A percentile compares a stretch with the other conserved stretches of the same genome.
phyloP scores from a whole-genome alignment of 2,888 invertebrate species.

The Fragum fragum region DNA sequence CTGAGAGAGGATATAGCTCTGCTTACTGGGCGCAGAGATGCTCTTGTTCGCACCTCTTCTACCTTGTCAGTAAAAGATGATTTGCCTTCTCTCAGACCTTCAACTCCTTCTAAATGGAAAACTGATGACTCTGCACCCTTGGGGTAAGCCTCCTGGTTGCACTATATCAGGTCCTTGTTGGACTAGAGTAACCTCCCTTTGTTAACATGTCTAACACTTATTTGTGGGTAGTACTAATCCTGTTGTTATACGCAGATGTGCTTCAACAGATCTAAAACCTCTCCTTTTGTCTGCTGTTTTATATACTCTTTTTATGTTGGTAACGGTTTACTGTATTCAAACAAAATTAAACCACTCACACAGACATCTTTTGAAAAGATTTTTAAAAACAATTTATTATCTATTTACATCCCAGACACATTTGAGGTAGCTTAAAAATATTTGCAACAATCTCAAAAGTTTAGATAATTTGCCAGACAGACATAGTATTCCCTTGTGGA shows the following conservation, averaged over 20 bases:
- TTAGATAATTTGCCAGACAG: too few species aligned
- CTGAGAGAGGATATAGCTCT: constrained; percentile 85
- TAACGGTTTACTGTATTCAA: constrained; percentile 15
- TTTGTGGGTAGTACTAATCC: constrained; percentile 6
- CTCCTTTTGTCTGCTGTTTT: constrained; percentile 51
- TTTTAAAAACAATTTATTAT: too few species aligned
- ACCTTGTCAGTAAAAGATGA: constrained; percentile 67
- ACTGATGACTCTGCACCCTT: constrained; percentile 48
- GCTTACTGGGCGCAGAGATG: constrained; percentile 80
- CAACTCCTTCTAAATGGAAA: constrained; percentile 54
- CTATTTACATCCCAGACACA: too few species aligned
- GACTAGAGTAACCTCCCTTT: constrained; percentile 47
- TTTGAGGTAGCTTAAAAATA: too few species aligned
- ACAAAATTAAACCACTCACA: not conserved
- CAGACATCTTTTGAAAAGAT: too few species aligned
- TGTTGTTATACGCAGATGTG: not conserved
- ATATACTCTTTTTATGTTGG: constrained; percentile 28
- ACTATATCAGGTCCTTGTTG: constrained; percentile 36
- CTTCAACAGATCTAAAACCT: constrained; percentile 38
- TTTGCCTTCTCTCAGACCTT: constrained; percentile 56
- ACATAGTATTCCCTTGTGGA: too few species aligned
- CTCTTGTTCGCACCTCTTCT: constrained; percentile 70
- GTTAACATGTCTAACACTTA: constrained; percentile 39
- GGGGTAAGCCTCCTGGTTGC: constrained; percentile 62
- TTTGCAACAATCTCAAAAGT: too few species aligned